Evolutionary conservation across 2,797 vertebrate species (phyloP).

Genomic region (Ispidina picta): DNA sequence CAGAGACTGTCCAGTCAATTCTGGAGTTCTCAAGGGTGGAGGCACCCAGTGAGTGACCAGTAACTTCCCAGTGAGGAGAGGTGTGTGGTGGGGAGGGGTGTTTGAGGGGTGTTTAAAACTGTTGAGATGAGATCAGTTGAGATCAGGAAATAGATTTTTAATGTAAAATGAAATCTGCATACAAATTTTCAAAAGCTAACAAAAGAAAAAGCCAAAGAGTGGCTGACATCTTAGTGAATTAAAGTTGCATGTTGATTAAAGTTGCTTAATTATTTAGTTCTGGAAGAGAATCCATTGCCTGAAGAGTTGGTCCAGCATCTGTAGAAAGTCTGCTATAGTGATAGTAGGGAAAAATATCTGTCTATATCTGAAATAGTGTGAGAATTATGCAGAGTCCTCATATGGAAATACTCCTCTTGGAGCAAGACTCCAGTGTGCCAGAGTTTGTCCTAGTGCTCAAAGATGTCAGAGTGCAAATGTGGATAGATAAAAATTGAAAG

Average conservation of each 20-base stretch:
- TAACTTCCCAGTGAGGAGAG: not conserved
- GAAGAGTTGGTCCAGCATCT: not conserved
- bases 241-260: not conserved
- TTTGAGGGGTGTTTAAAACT: not conserved
- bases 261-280: not conserved
- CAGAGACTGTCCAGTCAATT: not conserved
- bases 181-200: not conserved
- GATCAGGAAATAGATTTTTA: not conserved
- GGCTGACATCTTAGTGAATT: not conserved
- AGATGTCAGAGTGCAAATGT: not conserved
- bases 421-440: not conserved
- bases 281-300: not conserved
- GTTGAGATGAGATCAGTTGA: not conserved
- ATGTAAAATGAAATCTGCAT: not conserved
- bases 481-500: not conserved
- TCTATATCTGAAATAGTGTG: not conserved
- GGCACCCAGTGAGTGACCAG: not conserved
- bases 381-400: not conserved
- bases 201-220: not conserved
- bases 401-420: not conserved
- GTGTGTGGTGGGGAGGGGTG: not conserved
- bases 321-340: not conserved
- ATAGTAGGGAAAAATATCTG: not conserved
- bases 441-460: not conserved
- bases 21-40: rapidly evolving